Percentiles rank a stretch among this genome's conserved stretches.
phyloP scores from a whole-genome alignment of 1,140 invertebrate species.

The Aricia agestis region DNA sequence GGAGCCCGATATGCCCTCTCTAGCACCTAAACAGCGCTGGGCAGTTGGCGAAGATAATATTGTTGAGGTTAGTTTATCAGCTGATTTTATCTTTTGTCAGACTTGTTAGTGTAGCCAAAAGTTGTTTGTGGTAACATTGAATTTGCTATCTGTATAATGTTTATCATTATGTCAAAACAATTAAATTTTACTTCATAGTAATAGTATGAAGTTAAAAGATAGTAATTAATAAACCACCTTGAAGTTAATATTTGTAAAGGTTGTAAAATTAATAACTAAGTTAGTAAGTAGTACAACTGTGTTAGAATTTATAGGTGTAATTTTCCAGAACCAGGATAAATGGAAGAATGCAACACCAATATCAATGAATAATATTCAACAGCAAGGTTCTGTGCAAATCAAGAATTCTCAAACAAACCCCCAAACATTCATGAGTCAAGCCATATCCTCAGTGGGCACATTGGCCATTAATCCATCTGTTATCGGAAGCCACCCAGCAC shows the following conservation, averaged over 20 bases:
- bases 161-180: neutral
- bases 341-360: constrained; percentile 80
- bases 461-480: constrained; percentile 80
- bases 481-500: constrained; percentile 67
- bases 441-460: constrained; percentile 74
- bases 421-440: constrained; percentile 75
- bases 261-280: too few relatives aligned
- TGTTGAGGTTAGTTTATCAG: constrained; percentile 78
- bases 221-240: too few relatives aligned
- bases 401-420: constrained; percentile 77
- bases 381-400: constrained; percentile 54
- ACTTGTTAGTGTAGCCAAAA: neutral
- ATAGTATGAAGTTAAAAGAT: too few relatives aligned
- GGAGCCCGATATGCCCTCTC: constrained; percentile 83
- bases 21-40: constrained; percentile 86
- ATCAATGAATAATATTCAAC: constrained; percentile 67
- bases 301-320: constrained; percentile 27
- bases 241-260: too few relatives aligned
- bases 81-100: neutral
- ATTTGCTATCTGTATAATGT: neutral
- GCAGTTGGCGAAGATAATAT: constrained; percentile 87
- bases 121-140: neutral
- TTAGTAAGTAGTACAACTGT: neutral
- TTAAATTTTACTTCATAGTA: too few relatives aligned
- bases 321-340: constrained; percentile 83